Percentiles rank a stretch among this genome's conserved stretches.
Conservation (phyloP, 2,113 vertebrate species). For the Atlantisia rogersi region DNA sequence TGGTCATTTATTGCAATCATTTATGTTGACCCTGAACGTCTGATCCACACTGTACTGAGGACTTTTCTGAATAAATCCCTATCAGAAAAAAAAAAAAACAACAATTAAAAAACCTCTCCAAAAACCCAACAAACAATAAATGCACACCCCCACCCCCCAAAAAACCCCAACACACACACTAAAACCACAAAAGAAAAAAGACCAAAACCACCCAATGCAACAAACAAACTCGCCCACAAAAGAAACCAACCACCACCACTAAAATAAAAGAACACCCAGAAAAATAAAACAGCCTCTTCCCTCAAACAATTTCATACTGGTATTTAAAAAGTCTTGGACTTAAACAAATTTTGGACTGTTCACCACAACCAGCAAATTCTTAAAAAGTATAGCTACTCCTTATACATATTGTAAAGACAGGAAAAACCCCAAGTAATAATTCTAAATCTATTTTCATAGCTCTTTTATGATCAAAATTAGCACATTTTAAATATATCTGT, state of each 20-base stretch:
- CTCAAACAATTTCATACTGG: background rate
- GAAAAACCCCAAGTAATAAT: background rate
- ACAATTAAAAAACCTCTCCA: background rate
- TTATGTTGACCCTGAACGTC: fast-evolving
- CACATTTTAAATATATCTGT: background rate
- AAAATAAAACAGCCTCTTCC: background rate
- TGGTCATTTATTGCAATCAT: background rate
- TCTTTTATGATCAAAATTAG: background rate
- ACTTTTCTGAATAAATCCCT: background rate
- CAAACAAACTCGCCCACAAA: too few relatives aligned
- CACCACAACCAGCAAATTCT: background rate
- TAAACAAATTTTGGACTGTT: background rate
- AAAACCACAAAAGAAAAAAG: background rate
- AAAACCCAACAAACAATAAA: background rate
- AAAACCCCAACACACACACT: too few relatives aligned
- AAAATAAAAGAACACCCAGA: background rate
- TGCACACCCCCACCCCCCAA: too few relatives aligned
- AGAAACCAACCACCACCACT: too few relatives aligned
- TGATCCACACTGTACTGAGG: background rate
- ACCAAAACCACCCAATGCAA: background rate
- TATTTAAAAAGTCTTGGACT: background rate
- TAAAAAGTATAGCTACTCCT: background rate
- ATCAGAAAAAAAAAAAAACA: background rate
- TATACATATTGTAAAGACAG: background rate
- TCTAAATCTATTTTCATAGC: background rate